Base-by-base conservation (phyloP, 2,888 invertebrate species). In the Pomacea canaliculata region DNA sequence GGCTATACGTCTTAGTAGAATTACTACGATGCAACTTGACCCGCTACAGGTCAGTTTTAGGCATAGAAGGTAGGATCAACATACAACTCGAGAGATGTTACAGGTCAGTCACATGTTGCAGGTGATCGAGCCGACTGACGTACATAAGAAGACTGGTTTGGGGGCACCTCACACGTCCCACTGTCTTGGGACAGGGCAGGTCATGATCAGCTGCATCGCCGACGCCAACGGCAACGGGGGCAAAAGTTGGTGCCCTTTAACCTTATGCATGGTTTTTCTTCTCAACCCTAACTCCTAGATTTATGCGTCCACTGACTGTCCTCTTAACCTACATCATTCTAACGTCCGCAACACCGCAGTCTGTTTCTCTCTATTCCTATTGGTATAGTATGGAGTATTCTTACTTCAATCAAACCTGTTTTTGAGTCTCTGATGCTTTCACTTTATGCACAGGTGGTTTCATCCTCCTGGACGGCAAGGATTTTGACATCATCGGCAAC, bases 181-280 rank as follows among this genome's bases (percentile, higher is more conserved):
- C 91, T 99, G 99, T 91, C 92, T 98, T 81, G 95, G 97, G 27
- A 94, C 93, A 83, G 98, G 98, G 0, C 95, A 97, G 88, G 94
- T 99, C 80, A 96, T 99, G 95, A 96, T 99, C 87, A 97, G 97
- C 10, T 94, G 95, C 16, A 94, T 99, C 94, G 99, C 98, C 19
- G 96, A 97, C 91, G 93, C 93, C 56, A 92, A 95, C 19, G 97
- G 95, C 76, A 94, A 96, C 85, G 95, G 93, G 8, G 67, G 71
- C 37, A 94, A 95, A 90, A 96, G 97, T 91, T 72, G 77, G 76
- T 68, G 10, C 19, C 13, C 51, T 56, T 37, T 37, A 37, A 37
- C 37, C 37, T 7, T 19, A 7, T 19, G n/a, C 18, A 62, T 19
- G 62, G 3, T 18, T 18, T 62, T 62, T 62, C 19, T 62, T 18